Evolutionary conservation across 2,113 vertebrate genomes (phyloP).

Genomic region (Hystrix brachyura): DNA sequence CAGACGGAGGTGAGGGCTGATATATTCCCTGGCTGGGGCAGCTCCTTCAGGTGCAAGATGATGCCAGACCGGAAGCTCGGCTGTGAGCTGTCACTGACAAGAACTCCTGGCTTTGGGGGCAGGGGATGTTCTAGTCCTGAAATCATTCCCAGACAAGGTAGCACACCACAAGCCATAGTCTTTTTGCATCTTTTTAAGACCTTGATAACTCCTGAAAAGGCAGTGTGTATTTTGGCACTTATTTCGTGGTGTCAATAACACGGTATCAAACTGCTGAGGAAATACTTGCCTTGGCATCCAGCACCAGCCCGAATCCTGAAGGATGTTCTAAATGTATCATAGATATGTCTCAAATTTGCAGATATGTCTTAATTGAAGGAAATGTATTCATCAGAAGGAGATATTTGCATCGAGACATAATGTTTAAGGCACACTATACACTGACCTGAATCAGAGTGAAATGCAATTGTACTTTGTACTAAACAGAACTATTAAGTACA

Average conservation of each 20-base stretch:
- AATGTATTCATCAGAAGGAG: background rate
- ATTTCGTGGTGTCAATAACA: background rate
- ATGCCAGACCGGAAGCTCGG: background rate
- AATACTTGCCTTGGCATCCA: background rate
- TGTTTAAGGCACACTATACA: background rate
- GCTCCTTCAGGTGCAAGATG: background rate
- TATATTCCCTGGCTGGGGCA: fast-evolving
- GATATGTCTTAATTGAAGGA: background rate
- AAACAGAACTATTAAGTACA: background rate
- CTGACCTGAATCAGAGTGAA: background rate
- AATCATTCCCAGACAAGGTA: background rate
- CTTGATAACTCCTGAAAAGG: background rate
- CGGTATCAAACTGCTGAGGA: background rate
- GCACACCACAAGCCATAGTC: background rate
- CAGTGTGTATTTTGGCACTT: background rate
- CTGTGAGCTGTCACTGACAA: background rate
- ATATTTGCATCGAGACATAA: background rate
- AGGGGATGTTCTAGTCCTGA: fast-evolving
- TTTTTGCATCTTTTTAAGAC: background rate
- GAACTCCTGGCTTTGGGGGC: too few species aligned
- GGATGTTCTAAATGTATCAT: background rate
- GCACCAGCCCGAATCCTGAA: background rate
- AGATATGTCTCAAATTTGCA: background rate
- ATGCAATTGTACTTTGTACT: background rate
- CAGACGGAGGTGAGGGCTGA: background rate